Base-by-base conservation (phyloP, 2,888 invertebrate species). In the Cryptops parisi region DNA sequence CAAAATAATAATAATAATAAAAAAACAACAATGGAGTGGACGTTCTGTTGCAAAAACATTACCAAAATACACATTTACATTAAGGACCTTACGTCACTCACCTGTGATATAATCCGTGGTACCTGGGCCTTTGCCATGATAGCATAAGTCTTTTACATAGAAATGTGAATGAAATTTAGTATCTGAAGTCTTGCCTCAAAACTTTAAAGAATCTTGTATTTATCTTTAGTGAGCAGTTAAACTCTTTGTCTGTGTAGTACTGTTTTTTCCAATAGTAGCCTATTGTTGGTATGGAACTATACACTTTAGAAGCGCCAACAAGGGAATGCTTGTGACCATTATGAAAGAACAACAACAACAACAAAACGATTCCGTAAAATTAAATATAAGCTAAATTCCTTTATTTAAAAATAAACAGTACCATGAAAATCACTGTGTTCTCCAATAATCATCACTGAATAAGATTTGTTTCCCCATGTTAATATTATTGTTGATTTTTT, bases 91-190 rank as follows among this genome's bases (percentile, higher is more conserved):
- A 33, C 33, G 48, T 48, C 48, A 48, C 48, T 48, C 48, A 55
- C 55, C 55, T 55, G 55, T 55, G 55, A 55, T 55, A n/a, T n/a
- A 55, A 55, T 55, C 53, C 52, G 53, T 55, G 53, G 55, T 55
- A 55, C 55, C 55, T 55, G 55, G 55, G 53, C 53, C 49, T 55
- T 55, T 56, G 53, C 55, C 53, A 55, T 25, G 41, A 51, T 48
- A 44, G 52, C n/a, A 47, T 51, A 51, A 51, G 38, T 48, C 48
- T 48, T 48, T 48, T 48, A 33, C 33, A 25, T 33, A 17, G 33
- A n/a, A 46, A 23, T n/a, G 48, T 33, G 38, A 48, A 48, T 33
- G 38, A 48, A 46, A 9, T 33, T 17, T 48, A 48, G 38, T 48
- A 48, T 48, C 48, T 19, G 27, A 48, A 33, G 48, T 48, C 48